Percentiles rank a stretch among this genome's conserved stretches.
These are phyloP conservation scores for Lottia scabra DNA, from an alignment of 2,888 invertebrate species.

Conservation along the genomic window DNA sequence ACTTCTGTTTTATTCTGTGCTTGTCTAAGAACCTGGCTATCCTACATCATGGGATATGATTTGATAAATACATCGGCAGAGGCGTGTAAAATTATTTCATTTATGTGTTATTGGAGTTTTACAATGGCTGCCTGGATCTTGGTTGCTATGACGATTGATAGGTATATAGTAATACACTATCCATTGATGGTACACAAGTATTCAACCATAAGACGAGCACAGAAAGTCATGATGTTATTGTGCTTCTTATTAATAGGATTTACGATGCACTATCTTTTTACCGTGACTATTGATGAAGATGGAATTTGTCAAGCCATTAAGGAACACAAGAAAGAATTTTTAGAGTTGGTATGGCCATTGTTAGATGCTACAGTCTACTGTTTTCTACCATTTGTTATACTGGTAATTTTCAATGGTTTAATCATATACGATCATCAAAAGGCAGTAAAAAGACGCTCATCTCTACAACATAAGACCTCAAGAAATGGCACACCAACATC, in stretches of 20 bases:
- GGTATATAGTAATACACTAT: constrained; percentile 52
- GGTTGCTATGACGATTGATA: constrained; percentile 58
- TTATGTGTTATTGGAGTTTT: constrained; percentile 48
- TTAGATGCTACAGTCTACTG: constrained; percentile 56
- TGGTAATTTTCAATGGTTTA: constrained; percentile 52
- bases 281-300: constrained; percentile 33
- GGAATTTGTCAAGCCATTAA: constrained; percentile 35
- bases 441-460: constrained; percentile 27
- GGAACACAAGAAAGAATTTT: constrained; percentile 41
- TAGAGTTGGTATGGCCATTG: constrained; percentile 52
- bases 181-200: constrained; percentile 46
- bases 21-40: constrained; percentile 49
- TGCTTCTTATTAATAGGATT: constrained; percentile 32
- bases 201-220: constrained; percentile 45
- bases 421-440: constrained; percentile 46
- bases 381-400: constrained; percentile 50
- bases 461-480: constrained; percentile 21
- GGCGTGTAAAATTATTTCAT: constrained; percentile 40
- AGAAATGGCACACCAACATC: constrained; percentile 2
- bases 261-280: constrained; percentile 52
- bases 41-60: constrained; percentile 37
- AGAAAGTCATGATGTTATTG: constrained; percentile 31
- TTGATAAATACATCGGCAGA: constrained; percentile 30
- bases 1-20: constrained; percentile 45
- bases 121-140: constrained; percentile 56